A percentile compares a stretch with the other conserved stretches of the same genome.
These are phyloP conservation scores for Macrotis lagotis DNA, from an alignment of 2,113 vertebrate genomes.

Conservation along the genomic window DNA sequence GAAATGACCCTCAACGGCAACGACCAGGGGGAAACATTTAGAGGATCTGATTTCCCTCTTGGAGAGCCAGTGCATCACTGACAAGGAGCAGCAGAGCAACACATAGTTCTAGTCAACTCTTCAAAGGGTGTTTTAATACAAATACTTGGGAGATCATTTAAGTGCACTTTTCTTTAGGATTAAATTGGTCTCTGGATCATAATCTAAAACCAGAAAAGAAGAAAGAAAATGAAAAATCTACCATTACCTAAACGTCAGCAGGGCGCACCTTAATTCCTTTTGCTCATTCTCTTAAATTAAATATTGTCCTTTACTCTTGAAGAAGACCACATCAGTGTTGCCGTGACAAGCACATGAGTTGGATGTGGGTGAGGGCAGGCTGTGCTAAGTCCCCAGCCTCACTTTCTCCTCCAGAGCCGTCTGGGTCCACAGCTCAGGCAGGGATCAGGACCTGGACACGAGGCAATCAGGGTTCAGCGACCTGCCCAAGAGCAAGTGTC, in stretches of 20 bases:
- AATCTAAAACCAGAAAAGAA: conserved; percentile 51
- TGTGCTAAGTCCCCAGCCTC: no score
- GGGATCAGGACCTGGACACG: no score
- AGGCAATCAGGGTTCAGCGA: no score
- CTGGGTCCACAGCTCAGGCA: no score
- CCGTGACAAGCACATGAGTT: no score
- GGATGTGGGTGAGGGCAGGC: no score
- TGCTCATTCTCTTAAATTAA: conserved; percentile 49
- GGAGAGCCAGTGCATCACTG: background rate
- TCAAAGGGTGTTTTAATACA: conserved; percentile 54
- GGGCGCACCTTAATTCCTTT: conserved; percentile 11
- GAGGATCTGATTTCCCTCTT: background rate
- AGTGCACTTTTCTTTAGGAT: conserved; percentile 61
- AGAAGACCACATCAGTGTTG: no score
- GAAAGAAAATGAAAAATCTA: conserved; percentile 53
- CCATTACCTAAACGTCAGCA: conserved; percentile 36
- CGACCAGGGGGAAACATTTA: no score
- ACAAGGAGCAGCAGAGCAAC: background rate
- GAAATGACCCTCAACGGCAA: no score
- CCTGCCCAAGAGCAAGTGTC: no score
- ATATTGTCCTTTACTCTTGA: no score
- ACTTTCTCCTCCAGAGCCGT: no score
- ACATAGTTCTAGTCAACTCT: conserved; percentile 32
- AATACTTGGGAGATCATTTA: conserved; percentile 57
- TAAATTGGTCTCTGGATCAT: conserved; percentile 63